Evolutionary conservation across 2,797 vertebrate species (phyloP), one percentile per base, ranked within the genome.

Genomic region (Tarsius wallacei): DNA sequence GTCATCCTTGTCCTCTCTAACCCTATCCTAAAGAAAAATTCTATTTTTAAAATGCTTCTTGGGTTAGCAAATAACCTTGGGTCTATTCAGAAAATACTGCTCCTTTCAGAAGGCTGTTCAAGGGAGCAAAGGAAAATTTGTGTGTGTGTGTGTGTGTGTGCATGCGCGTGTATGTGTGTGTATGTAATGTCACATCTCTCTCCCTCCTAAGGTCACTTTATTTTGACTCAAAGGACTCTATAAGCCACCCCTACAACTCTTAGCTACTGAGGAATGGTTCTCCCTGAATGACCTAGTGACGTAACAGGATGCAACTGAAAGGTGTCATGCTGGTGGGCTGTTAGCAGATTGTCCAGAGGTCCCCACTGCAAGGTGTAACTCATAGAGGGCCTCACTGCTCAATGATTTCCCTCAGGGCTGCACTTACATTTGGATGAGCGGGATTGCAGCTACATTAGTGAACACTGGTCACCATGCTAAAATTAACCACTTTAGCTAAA

Each of bases 401-500:
- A 16, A 64, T 55, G 94, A 77, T 16, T 19, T 91, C 70, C 97
- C 96, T 80, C 70, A 70, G 97, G 97, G 91, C 94, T 96, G 68
- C 89, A n/a, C 96, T 97, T 97, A 92, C 96, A 85, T 98, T 97
- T 94, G 96, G 95, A 96, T 64, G 96, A 96, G 97, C 96, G 70
- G 97, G 96, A 88, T 92, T 82, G 94, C 96, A 95, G 98, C 97
- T 96, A 96, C 98, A 98, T 99, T 98, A 98, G 98, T 96, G 97
- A 96, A 96, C 98, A 96, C 57, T 90, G 98, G 98, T 97, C 97
- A 94, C 74, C 77, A 88, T 53, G 97, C 99, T 99, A 98, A 99
- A 99, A 99, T 99, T 99, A 99, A 99, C 99, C 99, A 99, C 99
- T 99, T 99, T 99, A 99, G 99, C 99, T 99, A 99, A 99, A 99